phyloP scores from a whole-genome alignment of 2,797 vertebrate species.

The Anolis apletophallus region DNA sequence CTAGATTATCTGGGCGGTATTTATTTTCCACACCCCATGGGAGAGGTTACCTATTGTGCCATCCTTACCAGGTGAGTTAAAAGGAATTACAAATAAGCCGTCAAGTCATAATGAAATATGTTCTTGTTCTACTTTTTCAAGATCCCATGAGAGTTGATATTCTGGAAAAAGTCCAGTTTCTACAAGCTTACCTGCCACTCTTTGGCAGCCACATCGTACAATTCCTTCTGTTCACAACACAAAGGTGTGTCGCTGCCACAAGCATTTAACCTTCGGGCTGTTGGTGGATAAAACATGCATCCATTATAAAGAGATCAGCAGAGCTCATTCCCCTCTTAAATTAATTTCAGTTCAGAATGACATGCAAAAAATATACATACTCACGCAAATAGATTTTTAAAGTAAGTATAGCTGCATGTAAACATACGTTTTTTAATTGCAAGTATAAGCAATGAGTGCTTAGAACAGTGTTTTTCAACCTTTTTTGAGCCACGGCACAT shows the following conservation, averaged over 20 bases:
- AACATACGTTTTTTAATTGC: not conserved
- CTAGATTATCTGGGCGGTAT: not conserved
- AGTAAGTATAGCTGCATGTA: not conserved
- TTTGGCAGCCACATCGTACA: not conserved
- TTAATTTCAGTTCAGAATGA: not conserved
- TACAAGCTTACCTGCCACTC: not conserved
- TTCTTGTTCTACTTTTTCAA: not conserved
- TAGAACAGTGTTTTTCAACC: too few species aligned
- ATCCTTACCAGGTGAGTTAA: not conserved
- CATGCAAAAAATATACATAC: not conserved
- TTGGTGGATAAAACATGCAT: not conserved
- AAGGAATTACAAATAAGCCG: not conserved
- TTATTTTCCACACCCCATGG: not conserved
- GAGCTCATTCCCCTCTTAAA: not conserved
- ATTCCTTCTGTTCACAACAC: not conserved
- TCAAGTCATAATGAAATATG: not conserved
- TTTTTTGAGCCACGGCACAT: too few species aligned
- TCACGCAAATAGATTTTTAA: not conserved
- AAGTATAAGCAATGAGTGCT: too few species aligned
- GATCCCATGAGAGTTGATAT: not conserved
- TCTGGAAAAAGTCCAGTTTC: not conserved
- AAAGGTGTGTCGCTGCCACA: not conserved
- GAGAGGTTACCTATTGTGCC: not conserved
- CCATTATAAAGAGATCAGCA: not conserved
- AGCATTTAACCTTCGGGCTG: not conserved